A percentile compares a stretch with the other conserved stretches of the same genome.
These are phyloP conservation scores for Drosophila lutescens DNA, from an alignment of 2,888 invertebrate genomes.

Conservation along the genomic window DNA sequence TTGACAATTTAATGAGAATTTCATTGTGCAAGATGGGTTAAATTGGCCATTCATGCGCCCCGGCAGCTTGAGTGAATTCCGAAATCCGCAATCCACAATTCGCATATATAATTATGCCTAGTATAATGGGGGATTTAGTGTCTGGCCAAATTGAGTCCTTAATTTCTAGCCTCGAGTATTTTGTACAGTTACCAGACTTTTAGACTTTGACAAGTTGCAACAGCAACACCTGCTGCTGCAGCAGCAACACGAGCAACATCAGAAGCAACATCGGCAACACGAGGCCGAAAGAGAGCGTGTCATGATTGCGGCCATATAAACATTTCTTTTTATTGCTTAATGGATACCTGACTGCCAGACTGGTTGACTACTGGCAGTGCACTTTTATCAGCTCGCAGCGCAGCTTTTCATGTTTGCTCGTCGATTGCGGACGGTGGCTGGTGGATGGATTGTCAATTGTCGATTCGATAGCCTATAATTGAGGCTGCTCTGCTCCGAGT, in stretches of 20 bases:
- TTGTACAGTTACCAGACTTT: slow-evolving; percentile 29
- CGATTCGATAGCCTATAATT: slow-evolving; percentile 33
- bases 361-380: slow-evolving; percentile 32
- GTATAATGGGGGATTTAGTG: slow-evolving; percentile 21
- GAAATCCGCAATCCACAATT: not conserved
- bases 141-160: slow-evolving; percentile 31
- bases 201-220: slow-evolving; percentile 28
- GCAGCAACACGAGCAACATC: slow-evolving; percentile 2
- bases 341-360: slow-evolving; percentile 33
- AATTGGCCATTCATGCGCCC: slow-evolving; percentile 24
- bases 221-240: slow-evolving; percentile 4
- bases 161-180: slow-evolving; percentile 8
- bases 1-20: slow-evolving; percentile 44
- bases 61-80: slow-evolving; percentile 1
- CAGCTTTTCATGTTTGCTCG: slow-evolving; percentile 31
- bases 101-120: slow-evolving; percentile 12
- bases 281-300: slow-evolving; percentile 42
- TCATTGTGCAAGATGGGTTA: slow-evolving; percentile 29
- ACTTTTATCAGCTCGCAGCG: slow-evolving; percentile 37
- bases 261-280: not conserved
- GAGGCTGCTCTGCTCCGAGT: slow-evolving; percentile 2
- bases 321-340: slow-evolving; percentile 51
- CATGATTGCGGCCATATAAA: slow-evolving; percentile 48
- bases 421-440: slow-evolving; percentile 4
- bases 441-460: slow-evolving; percentile 25